A percentile compares a stretch with the other conserved stretches of the same genome.
These are phyloP conservation scores for Apocheima hispidaria DNA, from an alignment of 2,888 invertebrate genomes.

Conservation along the genomic window DNA sequence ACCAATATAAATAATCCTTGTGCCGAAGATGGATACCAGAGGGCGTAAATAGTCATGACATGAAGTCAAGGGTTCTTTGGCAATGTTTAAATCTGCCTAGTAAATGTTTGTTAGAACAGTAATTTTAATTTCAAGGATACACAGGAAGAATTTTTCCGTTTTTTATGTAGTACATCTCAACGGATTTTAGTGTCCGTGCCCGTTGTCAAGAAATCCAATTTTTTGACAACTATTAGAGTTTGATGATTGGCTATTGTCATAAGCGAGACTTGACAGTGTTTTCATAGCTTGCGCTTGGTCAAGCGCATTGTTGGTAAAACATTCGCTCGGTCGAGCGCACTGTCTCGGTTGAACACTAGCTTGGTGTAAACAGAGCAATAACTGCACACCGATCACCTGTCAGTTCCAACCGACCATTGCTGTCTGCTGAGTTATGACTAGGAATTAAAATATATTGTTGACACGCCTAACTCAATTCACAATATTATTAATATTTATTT, in stretches of 20 bases:
- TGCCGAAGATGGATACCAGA: slow-evolving; percentile 2
- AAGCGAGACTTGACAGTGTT: background rate
- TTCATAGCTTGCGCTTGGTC: background rate
- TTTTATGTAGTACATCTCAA: no score
- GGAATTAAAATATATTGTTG: slow-evolving; percentile 38
- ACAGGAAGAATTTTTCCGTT: no score
- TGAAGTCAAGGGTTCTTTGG: slow-evolving; percentile 2
- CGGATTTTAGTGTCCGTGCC: no score
- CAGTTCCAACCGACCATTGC: slow-evolving; percentile 36
- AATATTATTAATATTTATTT: slow-evolving; percentile 23
- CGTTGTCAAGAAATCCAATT: no score
- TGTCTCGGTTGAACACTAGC: slow-evolving; percentile 9
- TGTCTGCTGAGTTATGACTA: slow-evolving; percentile 41
- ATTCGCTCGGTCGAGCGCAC: slow-evolving; percentile 1
- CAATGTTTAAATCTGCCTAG: background rate
- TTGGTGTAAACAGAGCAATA: slow-evolving; percentile 18
- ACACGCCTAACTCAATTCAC: slow-evolving; percentile 38
- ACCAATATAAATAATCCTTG: slow-evolving; percentile 7
- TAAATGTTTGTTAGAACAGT: background rate
- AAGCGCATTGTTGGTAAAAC: background rate
- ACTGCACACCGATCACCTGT: slow-evolving; percentile 32
- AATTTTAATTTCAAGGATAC: background rate
- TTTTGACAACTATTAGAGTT: no score
- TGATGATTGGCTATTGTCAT: background rate
- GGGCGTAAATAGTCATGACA: slow-evolving; percentile 2